Percentiles rank a stretch among this genome's conserved stretches.
Evolutionary conservation across 2,888 invertebrate species (phyloP).

Genomic region (Hetaerina titia): DNA sequence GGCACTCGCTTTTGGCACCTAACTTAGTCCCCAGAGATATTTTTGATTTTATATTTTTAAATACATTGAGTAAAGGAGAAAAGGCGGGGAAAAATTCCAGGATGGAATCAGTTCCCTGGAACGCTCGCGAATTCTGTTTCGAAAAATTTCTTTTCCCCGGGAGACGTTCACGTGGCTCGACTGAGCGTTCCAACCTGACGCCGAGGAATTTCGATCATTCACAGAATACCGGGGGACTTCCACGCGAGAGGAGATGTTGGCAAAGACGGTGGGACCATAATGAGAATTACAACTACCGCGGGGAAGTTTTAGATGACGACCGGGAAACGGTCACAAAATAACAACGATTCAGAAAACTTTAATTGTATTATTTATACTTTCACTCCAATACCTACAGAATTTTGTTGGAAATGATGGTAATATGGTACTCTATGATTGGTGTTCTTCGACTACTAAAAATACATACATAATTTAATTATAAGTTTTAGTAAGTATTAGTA

Average conservation of each 20-base stretch:
- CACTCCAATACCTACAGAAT: no score
- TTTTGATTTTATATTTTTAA: constrained; percentile 62
- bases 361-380: no score
- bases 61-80: background rate
- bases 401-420: no score
- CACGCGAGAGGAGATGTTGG: background rate
- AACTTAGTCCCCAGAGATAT: constrained; percentile 40
- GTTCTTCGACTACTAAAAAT: no score
- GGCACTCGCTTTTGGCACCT: background rate
- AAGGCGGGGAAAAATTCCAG: background rate
- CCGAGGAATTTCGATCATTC: background rate
- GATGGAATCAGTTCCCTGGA: background rate
- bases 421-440: no score
- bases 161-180: background rate
- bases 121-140: background rate
- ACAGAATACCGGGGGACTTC: background rate
- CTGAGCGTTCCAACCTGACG: background rate
- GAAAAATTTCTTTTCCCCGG: background rate
- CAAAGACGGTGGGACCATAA: background rate
- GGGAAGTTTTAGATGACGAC: no score
- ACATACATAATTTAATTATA: no score
- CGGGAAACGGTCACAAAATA: no score
- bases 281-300: no score
- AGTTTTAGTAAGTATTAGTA: no score
- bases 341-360: no score